Base-by-base conservation (phyloP, 1,140 invertebrate genomes). In the Rhizoglyphus robini region DNA sequence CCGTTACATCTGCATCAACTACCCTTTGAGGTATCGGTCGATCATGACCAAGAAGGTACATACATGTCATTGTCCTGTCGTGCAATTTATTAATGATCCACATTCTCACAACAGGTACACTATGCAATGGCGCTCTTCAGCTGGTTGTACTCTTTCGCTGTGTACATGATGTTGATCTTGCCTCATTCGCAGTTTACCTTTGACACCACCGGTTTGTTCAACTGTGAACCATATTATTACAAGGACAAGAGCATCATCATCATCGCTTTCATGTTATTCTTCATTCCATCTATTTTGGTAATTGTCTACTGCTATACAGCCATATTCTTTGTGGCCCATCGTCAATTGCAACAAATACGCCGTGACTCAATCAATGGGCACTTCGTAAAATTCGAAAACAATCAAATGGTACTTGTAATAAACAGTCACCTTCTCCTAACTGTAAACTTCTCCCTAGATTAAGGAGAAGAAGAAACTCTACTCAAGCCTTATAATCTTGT, bases 391-490 rank as follows among this genome's bases (percentile, higher is more conserved):
- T 36, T 63, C 8, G 13, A 47, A 63, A 36, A 63, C 31, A 18
- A 58, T 46, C 36, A 58, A 58, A 63, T 36, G 32, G 34, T 63
- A 23, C 32, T 58, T 11, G 18, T 5, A 29, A 20, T 23, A 46
- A 34, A 29, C 13, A 61, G 11, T 20, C 4, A 65, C n/a, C 13
- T 61, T 13, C 15, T 18, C 60, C 46, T 25, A 62, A 20, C n/a
- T n/a, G 5, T 5, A 62, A 62, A 41, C 27, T 41, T 38, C 25
- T 15, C 18, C 18, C 15, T 65, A 65, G 25, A 13, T 65, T n/a
- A 60, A 62, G 30, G 63, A 60, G 34, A 65, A 59, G 51, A 60
- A 65, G 47, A 65, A 65, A 34, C 18, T 49, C 18, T 65, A 65
- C 25, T n/a, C 25, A 25, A 65, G 13, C 36, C 23, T 60, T 31